Evolutionary conservation across 2,888 invertebrate species (phyloP).

Genomic region (Bombyx huttoni): DNA sequence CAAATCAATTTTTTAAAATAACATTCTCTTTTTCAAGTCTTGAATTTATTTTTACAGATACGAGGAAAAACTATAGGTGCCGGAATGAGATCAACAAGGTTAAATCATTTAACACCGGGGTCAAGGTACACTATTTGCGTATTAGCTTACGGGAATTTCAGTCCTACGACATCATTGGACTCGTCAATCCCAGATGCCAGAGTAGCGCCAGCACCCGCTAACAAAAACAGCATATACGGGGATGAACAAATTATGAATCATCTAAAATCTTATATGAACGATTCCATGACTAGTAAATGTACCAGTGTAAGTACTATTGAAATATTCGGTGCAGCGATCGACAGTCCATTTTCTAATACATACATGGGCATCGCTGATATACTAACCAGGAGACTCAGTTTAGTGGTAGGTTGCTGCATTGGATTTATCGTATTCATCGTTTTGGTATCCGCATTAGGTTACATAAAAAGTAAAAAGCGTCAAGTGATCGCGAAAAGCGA

Average conservation of each 20-base stretch:
- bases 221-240: slow-evolving; percentile 58
- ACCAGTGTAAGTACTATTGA: slow-evolving; percentile 82
- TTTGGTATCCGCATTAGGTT: slow-evolving; percentile 86
- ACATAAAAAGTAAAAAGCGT: slow-evolving; percentile 88
- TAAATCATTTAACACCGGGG: slow-evolving; percentile 82
- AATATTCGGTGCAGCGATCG: slow-evolving; percentile 76
- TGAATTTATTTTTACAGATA: slow-evolving; percentile 63
- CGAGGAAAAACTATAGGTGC: slow-evolving; percentile 83
- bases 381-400: slow-evolving; percentile 83
- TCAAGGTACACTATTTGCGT: slow-evolving; percentile 90
- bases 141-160: slow-evolving; percentile 82
- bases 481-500: slow-evolving; percentile 81
- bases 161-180: slow-evolving; percentile 51
- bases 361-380: slow-evolving; percentile 82
- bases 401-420: slow-evolving; percentile 89
- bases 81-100: slow-evolving; percentile 79
- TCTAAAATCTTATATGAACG: slow-evolving; percentile 59
- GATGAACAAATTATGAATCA: slow-evolving; percentile 72
- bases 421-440: slow-evolving; percentile 89
- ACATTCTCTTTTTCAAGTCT: no score
- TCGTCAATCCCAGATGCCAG: slow-evolving; percentile 65
- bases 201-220: slow-evolving; percentile 49
- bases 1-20: slow-evolving; percentile 3
- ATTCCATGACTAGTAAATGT: slow-evolving; percentile 83
- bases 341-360: slow-evolving; percentile 73